A percentile compares a stretch with the other conserved stretches of the same genome.
Evolutionary conservation across 2,888 invertebrate species (phyloP).

Genomic region (Dicranocentrus wangi): DNA sequence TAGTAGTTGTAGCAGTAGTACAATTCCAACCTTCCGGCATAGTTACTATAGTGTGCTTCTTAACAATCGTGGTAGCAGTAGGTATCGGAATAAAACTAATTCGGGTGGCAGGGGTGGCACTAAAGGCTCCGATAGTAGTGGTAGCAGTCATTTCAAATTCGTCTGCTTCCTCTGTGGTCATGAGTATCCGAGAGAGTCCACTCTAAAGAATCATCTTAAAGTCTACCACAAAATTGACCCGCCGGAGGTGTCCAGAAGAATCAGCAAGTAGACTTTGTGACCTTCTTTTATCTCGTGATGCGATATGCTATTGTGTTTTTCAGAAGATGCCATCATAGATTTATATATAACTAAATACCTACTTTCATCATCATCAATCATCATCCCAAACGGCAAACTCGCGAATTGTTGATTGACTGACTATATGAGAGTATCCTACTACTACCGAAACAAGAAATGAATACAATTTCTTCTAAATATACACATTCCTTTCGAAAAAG

Average conservation of each 20-base stretch:
- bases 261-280: constrained; percentile 29
- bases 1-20: constrained; percentile 39
- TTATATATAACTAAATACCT: no score
- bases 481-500: constrained; percentile 4
- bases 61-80: constrained; percentile 54
- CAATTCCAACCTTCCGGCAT: constrained; percentile 40
- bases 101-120: constrained; percentile 57
- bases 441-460: no score
- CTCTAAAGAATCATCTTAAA: constrained; percentile 72
- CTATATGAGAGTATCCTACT: no score
- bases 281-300: background rate
- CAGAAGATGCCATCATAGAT: background rate
- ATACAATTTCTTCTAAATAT: no score
- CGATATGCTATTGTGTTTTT: background rate
- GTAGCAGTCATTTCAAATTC: constrained; percentile 70
- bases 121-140: constrained; percentile 53
- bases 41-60: constrained; percentile 56
- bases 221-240: constrained; percentile 72
- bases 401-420: no score
- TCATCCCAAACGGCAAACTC: no score
- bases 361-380: no score
- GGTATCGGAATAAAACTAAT: constrained; percentile 55
- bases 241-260: constrained; percentile 57
- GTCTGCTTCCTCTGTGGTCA: constrained; percentile 72
- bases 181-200: constrained; percentile 72